A percentile compares a stretch with the other conserved stretches of the same genome.
Evolutionary conservation across 2,888 invertebrate species (phyloP).

Genomic region (Callinectes sapidus): DNA sequence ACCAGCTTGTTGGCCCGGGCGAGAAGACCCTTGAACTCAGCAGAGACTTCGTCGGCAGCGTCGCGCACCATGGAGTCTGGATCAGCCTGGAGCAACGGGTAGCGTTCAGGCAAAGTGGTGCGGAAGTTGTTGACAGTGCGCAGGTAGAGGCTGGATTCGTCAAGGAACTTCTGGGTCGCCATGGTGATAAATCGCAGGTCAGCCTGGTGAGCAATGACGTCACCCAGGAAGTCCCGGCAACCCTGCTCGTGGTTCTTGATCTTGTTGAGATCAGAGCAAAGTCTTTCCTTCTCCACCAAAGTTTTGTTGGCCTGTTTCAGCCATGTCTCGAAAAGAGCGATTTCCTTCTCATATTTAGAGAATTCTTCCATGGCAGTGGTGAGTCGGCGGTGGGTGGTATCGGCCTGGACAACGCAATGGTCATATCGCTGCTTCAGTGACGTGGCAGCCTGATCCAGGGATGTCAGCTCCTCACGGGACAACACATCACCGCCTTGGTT

Average conservation of each 20-base stretch:
- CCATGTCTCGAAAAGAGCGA: constrained; percentile 80
- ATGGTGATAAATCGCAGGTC: constrained; percentile 96
- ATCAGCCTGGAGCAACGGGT: constrained; percentile 85
- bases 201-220: constrained; percentile 96
- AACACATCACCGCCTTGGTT: constrained; percentile 93
- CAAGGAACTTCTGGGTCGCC: constrained; percentile 96
- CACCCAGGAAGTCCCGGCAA: constrained; percentile 91
- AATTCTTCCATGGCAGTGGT: constrained; percentile 90
- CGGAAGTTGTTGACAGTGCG: constrained; percentile 90
- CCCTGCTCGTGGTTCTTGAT: constrained; percentile 80
- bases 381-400: constrained; percentile 85
- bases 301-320: constrained; percentile 86
- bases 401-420: constrained; percentile 82
- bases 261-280: constrained; percentile 85
- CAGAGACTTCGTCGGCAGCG: constrained; percentile 86
- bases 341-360: constrained; percentile 84
- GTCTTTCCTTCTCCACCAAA: constrained; percentile 90
- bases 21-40: constrained; percentile 83
- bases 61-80: constrained; percentile 86
- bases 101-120: constrained; percentile 87
- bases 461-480: constrained; percentile 92
- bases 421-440: constrained; percentile 80
- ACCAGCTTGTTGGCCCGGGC: constrained; percentile 88
- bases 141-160: constrained; percentile 94
- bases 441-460: constrained; percentile 90